phyloP scores from a whole-genome alignment of 1,140 invertebrate species.

The Cyclina sinensis region DNA sequence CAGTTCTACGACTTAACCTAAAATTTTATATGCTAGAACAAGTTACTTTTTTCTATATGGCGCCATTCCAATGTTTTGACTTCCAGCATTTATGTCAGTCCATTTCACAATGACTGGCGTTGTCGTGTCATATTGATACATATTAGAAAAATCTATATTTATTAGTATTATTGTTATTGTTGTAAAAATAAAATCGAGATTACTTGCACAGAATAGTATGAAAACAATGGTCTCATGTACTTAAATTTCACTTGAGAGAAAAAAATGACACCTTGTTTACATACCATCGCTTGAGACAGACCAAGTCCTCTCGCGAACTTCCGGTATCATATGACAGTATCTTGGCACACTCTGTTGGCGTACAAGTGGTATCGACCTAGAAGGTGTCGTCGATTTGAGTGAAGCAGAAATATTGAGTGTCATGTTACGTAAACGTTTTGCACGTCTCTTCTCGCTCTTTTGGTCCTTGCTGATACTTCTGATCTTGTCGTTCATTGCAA shows the following conservation, averaged over 20 bases:
- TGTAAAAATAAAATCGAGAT: too few relatives aligned
- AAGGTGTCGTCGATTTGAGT: slow-evolving; percentile 24
- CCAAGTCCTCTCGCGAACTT: slow-evolving; percentile 29
- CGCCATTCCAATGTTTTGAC: too few relatives aligned
- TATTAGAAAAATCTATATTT: too few relatives aligned
- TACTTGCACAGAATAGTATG: too few relatives aligned
- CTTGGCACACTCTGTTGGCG: slow-evolving; percentile 46
- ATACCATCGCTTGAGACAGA: slow-evolving; percentile 46
- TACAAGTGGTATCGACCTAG: not conserved
- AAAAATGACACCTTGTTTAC: not conserved
- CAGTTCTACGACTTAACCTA: not conserved
- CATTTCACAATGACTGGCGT: too few relatives aligned
- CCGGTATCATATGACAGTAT: slow-evolving; percentile 63
- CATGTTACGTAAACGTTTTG: slow-evolving; percentile 18
- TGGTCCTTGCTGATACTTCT: slow-evolving; percentile 35
- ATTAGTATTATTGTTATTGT: too few relatives aligned
- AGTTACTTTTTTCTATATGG: too few relatives aligned
- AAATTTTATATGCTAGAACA: not conserved
- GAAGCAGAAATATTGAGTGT: not conserved
- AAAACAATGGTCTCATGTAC: too few relatives aligned
- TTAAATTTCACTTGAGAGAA: too few relatives aligned
- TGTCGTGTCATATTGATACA: too few relatives aligned
- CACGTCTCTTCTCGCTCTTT: not conserved
- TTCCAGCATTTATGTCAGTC: too few relatives aligned
- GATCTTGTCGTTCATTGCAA: slow-evolving; percentile 62